Evolutionary conservation across 2,113 vertebrate species (phyloP).

Genomic region (Chrysemys picta): DNA sequence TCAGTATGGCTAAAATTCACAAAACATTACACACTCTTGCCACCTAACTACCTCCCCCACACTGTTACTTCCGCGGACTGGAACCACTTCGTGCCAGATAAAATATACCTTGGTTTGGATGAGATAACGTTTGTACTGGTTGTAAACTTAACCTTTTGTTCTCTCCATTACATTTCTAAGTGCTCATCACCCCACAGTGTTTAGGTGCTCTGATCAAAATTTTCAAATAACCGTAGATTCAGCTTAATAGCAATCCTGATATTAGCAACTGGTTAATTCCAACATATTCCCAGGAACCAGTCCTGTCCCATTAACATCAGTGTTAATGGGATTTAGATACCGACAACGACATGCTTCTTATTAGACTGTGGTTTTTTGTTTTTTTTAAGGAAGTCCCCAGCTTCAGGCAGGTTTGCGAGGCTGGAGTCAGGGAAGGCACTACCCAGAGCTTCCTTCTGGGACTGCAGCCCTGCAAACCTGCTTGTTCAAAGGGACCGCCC

Average conservation of each 20-base stretch:
- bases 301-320: neutral
- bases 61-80: rapidly evolving
- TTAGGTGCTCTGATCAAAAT: neutral
- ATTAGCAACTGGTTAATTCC: neutral
- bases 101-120: neutral
- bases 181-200: neutral
- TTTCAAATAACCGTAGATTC: neutral
- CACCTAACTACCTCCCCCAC: neutral
- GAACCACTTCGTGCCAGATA: neutral
- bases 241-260: neutral
- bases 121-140: neutral
- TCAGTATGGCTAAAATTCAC: neutral
- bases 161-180: neutral
- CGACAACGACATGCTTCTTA: neutral
- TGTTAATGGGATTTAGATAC: neutral
- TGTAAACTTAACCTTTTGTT: neutral
- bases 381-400: neutral
- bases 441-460: neutral
- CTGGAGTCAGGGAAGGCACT: neutral
- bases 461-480: neutral
- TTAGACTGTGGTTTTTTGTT: neutral
- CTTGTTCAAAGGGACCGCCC: neutral
- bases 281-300: neutral
- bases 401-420: neutral
- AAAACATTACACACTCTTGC: neutral